phyloP scores from a whole-genome alignment of 2,797 vertebrate genomes.

The Helostoma temminkii region DNA sequence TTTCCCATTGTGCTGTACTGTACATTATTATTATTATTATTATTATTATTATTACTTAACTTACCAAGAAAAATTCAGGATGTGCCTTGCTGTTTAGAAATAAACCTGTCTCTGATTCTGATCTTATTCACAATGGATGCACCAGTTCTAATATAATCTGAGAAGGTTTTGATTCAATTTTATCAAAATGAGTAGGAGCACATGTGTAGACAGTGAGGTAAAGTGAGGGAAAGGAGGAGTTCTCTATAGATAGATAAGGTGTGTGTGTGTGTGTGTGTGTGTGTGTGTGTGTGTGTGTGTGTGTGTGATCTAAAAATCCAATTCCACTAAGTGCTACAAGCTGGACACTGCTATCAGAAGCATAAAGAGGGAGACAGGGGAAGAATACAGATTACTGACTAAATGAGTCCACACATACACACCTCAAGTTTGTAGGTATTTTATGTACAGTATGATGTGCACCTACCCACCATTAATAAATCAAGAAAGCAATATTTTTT shows the following conservation, averaged over 20 bases:
- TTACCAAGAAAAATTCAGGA: no score
- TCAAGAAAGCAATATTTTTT: neutral
- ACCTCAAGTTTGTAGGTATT: neutral
- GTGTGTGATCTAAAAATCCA: slow-evolving; percentile 55
- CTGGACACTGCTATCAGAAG: slow-evolving; percentile 49
- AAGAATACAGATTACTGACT: slow-evolving; percentile 60
- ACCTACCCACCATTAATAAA: neutral
- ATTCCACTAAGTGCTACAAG: slow-evolving; percentile 73
- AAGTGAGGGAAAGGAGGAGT: no score
- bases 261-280: slow-evolving; percentile 15
- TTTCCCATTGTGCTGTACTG: no score
- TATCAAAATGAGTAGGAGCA: no score
- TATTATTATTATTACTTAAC: no score
- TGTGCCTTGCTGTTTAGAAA: no score
- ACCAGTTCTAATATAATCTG: no score
- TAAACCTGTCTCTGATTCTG: no score
- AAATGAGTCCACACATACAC: slow-evolving; percentile 25
- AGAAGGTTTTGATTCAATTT: no score
- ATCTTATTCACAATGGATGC: no score
- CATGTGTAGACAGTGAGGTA: no score
- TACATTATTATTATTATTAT: no score
- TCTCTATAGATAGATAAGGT: neutral
- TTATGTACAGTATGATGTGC: slow-evolving; percentile 1
- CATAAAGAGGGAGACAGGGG: slow-evolving; percentile 40
- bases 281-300: slow-evolving; percentile 11